Percentiles rank a stretch among this genome's conserved stretches.
phyloP scores from a whole-genome alignment of 2,113 vertebrate species.

The Aphelocoma coerulescens region DNA sequence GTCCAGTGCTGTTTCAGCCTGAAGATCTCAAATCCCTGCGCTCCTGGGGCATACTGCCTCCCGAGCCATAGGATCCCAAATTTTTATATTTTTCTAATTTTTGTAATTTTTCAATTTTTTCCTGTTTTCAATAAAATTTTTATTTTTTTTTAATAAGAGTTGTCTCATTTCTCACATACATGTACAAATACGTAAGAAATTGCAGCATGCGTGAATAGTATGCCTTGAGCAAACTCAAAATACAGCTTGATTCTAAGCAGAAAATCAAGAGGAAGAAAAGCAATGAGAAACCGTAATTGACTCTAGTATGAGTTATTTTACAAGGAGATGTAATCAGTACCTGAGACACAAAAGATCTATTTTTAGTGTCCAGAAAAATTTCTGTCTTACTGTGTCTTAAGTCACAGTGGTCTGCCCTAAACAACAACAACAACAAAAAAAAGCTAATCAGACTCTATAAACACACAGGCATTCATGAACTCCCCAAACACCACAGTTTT shows the following conservation, averaged over 20 bases:
- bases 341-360: not conserved
- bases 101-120: too few relatives aligned
- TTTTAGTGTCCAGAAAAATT: not conserved
- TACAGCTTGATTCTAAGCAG: not conserved
- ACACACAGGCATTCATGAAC: not conserved
- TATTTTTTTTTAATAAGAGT: too few relatives aligned
- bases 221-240: not conserved
- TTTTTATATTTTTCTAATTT: too few relatives aligned
- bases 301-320: not conserved
- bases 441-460: not conserved
- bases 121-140: too few relatives aligned
- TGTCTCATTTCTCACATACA: too few relatives aligned
- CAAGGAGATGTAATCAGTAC: not conserved
- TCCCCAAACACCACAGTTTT: not conserved
- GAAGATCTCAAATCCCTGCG: too few relatives aligned
- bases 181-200: not conserved
- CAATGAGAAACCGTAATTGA: not conserved
- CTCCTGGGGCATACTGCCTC: too few relatives aligned
- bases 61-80: too few relatives aligned
- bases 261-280: not conserved
- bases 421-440: not conserved
- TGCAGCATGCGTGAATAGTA: not conserved
- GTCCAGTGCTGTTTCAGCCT: too few relatives aligned
- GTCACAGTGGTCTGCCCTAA: not conserved
- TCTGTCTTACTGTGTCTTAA: not conserved